phyloP scores from a whole-genome alignment of 2,888 invertebrate genomes.

The Limnephilus rhombicus region DNA sequence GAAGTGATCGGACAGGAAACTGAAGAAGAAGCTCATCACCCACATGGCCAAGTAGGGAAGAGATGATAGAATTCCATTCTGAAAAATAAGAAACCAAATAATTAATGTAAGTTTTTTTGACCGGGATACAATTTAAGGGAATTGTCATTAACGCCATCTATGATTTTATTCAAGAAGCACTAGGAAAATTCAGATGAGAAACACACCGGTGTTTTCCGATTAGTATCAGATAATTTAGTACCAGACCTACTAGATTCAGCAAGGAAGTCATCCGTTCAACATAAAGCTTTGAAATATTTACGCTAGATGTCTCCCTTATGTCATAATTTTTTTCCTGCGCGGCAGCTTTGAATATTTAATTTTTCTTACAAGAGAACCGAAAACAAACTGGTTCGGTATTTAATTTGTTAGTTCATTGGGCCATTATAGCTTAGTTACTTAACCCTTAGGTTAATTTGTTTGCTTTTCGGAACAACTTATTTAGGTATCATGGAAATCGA shows the following conservation, averaged over 20 bases:
- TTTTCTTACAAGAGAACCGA: neutral
- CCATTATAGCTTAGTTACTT: too few species aligned
- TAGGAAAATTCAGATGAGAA: neutral
- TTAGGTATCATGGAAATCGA: too few species aligned
- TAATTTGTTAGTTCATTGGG: too few species aligned
- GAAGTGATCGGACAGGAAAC: constrained; percentile 81
- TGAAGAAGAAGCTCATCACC: constrained; percentile 84
- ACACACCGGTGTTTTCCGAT: neutral
- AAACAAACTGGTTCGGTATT: neutral
- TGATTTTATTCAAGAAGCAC: neutral
- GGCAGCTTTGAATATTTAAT: neutral
- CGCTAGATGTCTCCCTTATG: neutral
- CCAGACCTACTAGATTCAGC: neutral
- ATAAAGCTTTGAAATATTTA: neutral
- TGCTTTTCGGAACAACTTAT: too few species aligned
- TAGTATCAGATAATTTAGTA: too few species aligned
- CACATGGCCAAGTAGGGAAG: constrained; percentile 87
- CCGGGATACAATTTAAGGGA: neutral
- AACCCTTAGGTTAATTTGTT: too few species aligned
- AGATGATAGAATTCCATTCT: constrained; percentile 84
- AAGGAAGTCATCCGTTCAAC: neutral
- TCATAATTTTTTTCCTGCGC: neutral
- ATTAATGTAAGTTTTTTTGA: neutral
- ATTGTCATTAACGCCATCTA: neutral
- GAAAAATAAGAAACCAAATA: constrained; percentile 67